phyloP scores from a whole-genome alignment of 2,113 vertebrate species.

The Neotoma lepida region DNA sequence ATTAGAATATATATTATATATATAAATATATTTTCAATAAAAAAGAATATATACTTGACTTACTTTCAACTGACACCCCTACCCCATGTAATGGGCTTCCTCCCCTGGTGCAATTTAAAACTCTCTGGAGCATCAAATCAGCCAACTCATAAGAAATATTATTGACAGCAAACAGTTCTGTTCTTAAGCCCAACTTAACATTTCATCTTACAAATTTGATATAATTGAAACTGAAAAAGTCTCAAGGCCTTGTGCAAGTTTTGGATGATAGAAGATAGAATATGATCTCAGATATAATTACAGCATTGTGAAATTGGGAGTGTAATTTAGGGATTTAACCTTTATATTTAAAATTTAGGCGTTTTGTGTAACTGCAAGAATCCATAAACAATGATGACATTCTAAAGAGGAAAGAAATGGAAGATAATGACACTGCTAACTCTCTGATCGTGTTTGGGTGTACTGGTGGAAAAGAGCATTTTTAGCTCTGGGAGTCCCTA shows the following conservation, averaged over 20 bases:
- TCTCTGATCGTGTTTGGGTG: slow-evolving; percentile 51
- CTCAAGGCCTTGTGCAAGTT: slow-evolving; percentile 36
- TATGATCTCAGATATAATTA: slow-evolving; percentile 73
- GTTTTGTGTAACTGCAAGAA: slow-evolving; percentile 67
- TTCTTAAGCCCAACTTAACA: slow-evolving; percentile 49
- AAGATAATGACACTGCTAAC: slow-evolving; percentile 27
- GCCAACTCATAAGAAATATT: slow-evolving; percentile 36
- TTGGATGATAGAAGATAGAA: slow-evolving; percentile 69
- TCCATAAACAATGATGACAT: slow-evolving; percentile 65
- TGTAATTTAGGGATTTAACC: slow-evolving; percentile 72
- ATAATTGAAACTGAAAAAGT: slow-evolving; percentile 50
- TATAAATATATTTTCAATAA: not conserved
- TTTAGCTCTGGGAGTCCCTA: slow-evolving; percentile 26
- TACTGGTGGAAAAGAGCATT: not conserved
- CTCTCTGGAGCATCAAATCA: slow-evolving; percentile 24
- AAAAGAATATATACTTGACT: slow-evolving; percentile 5
- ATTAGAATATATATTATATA: not conserved
- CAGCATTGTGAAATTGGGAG: slow-evolving; percentile 44
- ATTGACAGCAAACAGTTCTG: slow-evolving; percentile 50
- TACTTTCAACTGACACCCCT: not conserved
- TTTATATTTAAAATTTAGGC: slow-evolving; percentile 71
- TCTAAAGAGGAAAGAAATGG: slow-evolving; percentile 48
- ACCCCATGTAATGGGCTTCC: not conserved
- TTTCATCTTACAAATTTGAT: slow-evolving; percentile 57
- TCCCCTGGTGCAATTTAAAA: slow-evolving; percentile 52